These are phyloP conservation scores for Orgyia antiqua DNA, from an alignment of 2,888 invertebrate species.

Conservation along the genomic window DNA sequence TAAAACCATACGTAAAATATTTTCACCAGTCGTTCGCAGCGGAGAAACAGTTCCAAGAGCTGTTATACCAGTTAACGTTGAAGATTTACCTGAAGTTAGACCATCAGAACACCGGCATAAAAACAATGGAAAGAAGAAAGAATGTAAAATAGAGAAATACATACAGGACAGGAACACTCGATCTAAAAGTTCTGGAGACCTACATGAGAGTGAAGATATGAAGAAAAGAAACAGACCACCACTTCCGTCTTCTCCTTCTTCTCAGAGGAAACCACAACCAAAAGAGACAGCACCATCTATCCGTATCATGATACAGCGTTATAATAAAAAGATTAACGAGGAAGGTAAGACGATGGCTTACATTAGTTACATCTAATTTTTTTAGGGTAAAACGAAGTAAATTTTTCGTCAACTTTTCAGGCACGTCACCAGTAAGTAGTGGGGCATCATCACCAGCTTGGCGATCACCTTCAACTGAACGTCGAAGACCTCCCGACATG, in stretches of 20 bases:
- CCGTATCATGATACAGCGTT: constrained; percentile 83
- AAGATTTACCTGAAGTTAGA: constrained; percentile 59
- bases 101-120: constrained; percentile 34
- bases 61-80: constrained; percentile 62
- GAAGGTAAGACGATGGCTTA: constrained; percentile 54
- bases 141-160: constrained; percentile 28
- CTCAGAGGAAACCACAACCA: constrained; percentile 68
- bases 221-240: constrained; percentile 69
- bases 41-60: constrained; percentile 74
- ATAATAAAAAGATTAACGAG: constrained; percentile 81
- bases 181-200: constrained; percentile 54
- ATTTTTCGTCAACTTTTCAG: constrained; percentile 31
- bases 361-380: not conserved
- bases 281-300: constrained; percentile 85
- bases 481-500: constrained; percentile 75
- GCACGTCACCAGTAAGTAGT: constrained; percentile 73
- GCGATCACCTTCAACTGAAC: constrained; percentile 80
- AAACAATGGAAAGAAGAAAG: constrained; percentile 29
- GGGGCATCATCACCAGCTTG: constrained; percentile 83
- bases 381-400: not conserved
- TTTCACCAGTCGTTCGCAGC: constrained; percentile 82
- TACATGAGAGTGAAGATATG: constrained; percentile 54
- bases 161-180: constrained; percentile 35
- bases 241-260: constrained; percentile 79
- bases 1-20: constrained; percentile 88